Conservation (phyloP, 1,140 invertebrate species). For the Pseudomyrmex flavicornis region DNA sequence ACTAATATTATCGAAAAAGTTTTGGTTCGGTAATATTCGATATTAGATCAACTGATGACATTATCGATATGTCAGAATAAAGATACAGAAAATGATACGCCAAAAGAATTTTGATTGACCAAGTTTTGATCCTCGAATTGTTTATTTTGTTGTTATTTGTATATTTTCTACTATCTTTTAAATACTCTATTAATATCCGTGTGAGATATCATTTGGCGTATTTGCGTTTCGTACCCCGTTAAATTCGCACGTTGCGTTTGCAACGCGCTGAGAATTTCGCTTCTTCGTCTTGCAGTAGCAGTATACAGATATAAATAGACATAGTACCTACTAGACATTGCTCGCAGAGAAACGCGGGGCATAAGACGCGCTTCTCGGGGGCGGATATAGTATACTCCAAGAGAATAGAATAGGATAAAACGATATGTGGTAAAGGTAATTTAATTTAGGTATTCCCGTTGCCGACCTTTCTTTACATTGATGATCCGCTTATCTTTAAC, state of each 20-base stretch:
- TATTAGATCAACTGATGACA: too few species aligned
- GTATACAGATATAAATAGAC: constrained; percentile 70
- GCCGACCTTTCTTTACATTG: background rate
- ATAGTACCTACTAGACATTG: constrained; percentile 59
- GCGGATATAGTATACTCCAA: constrained; percentile 18
- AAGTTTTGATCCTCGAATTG: too few species aligned
- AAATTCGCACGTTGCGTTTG: constrained; percentile 1
- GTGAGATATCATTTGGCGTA: background rate
- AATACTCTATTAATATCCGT: background rate
- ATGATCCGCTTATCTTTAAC: background rate
- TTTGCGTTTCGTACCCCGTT: background rate
- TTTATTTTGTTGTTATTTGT: background rate
- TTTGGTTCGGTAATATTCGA: too few species aligned
- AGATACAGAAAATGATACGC: too few species aligned
- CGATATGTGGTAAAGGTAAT: background rate
- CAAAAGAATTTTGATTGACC: too few species aligned
- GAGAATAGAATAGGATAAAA: constrained; percentile 32
- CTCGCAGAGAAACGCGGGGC: constrained; percentile 17
- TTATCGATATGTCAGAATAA: too few species aligned
- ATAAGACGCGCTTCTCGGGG: constrained; percentile 5
- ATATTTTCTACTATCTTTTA: too few species aligned
- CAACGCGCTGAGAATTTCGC: constrained; percentile 63
- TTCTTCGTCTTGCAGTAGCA: constrained; percentile 48
- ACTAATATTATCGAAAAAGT: too few species aligned
- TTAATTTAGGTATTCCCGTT: background rate